Percentiles rank a stretch among this genome's conserved stretches.
Evolutionary conservation across 2,113 vertebrate genomes (phyloP).

Genomic region (Neopipo cinnamomea): DNA sequence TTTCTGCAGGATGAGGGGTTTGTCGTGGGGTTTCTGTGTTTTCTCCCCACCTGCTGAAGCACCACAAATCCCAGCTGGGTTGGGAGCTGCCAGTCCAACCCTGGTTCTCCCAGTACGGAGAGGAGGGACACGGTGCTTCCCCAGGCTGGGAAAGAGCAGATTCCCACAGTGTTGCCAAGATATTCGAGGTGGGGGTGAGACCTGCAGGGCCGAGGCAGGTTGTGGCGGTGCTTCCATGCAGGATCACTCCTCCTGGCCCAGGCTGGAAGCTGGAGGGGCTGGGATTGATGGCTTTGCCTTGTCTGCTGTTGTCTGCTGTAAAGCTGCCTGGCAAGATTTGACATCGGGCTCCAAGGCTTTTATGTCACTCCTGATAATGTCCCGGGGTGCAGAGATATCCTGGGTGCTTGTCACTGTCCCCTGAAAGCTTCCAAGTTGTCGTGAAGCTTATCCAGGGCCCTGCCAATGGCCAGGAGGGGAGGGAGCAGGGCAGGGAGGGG

Average conservation of each 20-base stretch:
- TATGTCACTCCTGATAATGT: conserved; percentile 54
- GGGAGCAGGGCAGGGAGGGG: neutral
- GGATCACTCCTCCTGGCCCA: rapidly evolving
- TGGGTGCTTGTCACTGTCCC: neutral
- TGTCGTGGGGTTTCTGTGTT: neutral
- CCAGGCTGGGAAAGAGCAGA: rapidly evolving
- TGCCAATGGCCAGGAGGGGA: neutral
- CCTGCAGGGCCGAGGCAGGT: neutral
- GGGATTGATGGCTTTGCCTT: neutral
- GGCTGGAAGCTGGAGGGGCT: neutral
- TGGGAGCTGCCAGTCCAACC: rapidly evolving
- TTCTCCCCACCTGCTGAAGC: neutral
- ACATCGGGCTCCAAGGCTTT: conserved; percentile 31
- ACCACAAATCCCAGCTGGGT: rapidly evolving
- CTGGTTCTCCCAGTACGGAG: neutral
- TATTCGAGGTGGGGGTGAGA: rapidly evolving
- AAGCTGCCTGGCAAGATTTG: conserved; percentile 59
- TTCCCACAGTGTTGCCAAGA: rapidly evolving
- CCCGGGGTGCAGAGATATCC: conserved; percentile 11
- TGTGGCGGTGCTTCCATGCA: rapidly evolving
- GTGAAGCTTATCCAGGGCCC: neutral
- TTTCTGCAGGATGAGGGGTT: neutral
- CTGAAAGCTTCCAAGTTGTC: neutral
- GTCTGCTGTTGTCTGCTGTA: conserved; percentile 36
- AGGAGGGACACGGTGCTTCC: rapidly evolving